Evolutionary conservation across 2,888 invertebrate genomes (phyloP).

Genomic region (Caenorhabditis sp.): DNA sequence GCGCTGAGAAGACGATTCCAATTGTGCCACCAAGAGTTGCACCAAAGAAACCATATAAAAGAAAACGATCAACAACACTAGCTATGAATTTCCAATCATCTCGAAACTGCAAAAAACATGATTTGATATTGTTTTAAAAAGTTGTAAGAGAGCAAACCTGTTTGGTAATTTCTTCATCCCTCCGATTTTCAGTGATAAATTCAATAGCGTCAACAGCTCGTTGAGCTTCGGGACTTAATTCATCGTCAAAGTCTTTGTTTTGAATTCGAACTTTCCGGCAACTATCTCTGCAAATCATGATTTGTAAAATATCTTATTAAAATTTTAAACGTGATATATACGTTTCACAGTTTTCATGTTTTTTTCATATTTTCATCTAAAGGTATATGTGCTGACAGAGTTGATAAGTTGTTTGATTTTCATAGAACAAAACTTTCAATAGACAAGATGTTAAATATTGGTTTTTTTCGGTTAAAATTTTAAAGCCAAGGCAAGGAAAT

Average conservation of each 20-base stretch:
- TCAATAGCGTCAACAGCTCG: constrained; percentile 68
- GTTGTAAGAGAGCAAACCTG: constrained; percentile 51
- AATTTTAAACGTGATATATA: too few relatives aligned
- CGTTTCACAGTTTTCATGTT: too few relatives aligned
- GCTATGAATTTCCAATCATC: constrained; percentile 75
- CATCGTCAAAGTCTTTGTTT: constrained; percentile 36
- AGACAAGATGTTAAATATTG: too few relatives aligned
- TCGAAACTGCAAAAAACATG: constrained; percentile 70
- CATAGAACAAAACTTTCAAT: too few relatives aligned
- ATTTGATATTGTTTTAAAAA: background rate
- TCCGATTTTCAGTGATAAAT: constrained; percentile 70
- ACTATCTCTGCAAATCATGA: constrained; percentile 31
- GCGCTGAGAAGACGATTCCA: constrained; percentile 72
- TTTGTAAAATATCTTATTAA: too few relatives aligned
- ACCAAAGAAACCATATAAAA: constrained; percentile 74
- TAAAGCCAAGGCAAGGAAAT: too few relatives aligned
- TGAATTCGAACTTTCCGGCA: constrained; percentile 44
- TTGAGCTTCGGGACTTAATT: constrained; percentile 50
- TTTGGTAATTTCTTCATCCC: constrained; percentile 67
- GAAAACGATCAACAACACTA: constrained; percentile 74
- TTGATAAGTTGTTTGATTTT: too few relatives aligned
- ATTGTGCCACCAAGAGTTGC: constrained; percentile 53
- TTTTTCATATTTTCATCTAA: too few relatives aligned
- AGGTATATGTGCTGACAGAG: too few relatives aligned
- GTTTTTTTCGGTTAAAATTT: too few relatives aligned